A percentile compares a stretch with the other conserved stretches of the same genome.
These are phyloP conservation scores for Thaleichthys pacificus DNA, from an alignment of 2,797 vertebrate genomes.

Conservation along the genomic window DNA sequence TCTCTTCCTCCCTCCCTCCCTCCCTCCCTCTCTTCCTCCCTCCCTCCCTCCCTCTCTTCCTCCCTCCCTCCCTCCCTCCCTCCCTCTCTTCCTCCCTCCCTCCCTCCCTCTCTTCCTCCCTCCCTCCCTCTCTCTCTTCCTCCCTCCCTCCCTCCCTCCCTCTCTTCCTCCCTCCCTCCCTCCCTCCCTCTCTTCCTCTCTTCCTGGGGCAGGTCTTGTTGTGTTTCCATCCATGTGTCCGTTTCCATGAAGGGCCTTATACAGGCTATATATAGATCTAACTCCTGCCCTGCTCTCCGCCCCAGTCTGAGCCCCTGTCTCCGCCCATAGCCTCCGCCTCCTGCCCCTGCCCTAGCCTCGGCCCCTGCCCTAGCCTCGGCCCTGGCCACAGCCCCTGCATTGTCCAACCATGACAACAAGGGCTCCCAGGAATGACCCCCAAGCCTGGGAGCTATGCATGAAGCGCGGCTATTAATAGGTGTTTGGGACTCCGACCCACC, in stretches of 20 bases:
- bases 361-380: not conserved
- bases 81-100: no score
- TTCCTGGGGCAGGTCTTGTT: not conserved
- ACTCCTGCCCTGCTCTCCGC: not conserved
- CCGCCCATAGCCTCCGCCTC: not conserved
- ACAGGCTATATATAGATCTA: not conserved
- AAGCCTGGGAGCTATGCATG: not conserved
- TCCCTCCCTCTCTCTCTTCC: not conserved
- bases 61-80: not conserved
- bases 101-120: not conserved
- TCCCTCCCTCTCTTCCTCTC: not conserved
- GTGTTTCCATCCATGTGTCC: not conserved
- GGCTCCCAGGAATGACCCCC: not conserved
- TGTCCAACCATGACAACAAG: conserved; percentile 8
- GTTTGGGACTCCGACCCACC: not conserved
- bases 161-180: not conserved
- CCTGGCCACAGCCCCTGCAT: not conserved
- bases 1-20: no score
- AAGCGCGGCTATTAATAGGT: not conserved
- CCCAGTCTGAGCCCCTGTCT: not conserved
- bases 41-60: not conserved
- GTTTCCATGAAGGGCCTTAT: not conserved
- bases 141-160: not conserved
- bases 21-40: not conserved
- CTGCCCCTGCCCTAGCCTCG: not conserved